Evolutionary conservation across 2,113 vertebrate genomes (phyloP), one percentile per base, ranked within the genome.

Genomic region (Brachypteracias leptosomus): DNA sequence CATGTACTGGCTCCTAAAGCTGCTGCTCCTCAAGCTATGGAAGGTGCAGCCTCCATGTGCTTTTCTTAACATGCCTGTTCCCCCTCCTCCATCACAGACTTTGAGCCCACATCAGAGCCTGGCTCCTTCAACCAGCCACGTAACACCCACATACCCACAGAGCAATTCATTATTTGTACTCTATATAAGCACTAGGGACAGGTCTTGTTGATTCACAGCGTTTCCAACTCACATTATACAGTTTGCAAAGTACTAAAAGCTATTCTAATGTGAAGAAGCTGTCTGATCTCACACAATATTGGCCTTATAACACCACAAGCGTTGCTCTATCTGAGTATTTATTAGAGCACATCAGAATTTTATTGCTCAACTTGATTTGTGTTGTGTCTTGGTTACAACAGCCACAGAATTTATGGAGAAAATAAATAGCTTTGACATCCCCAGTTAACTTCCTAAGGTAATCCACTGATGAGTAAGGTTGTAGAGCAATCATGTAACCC

Each of bases 191-290:
- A 83, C 16, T 66, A 57, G 49, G 55, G 58, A 42, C 46, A 59
- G 86, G 81, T 82, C 73, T 91, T 42, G 29, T 94, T 85, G 94
- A 96, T 97, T 96, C 93, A 96, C 90, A 96, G 95, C 96, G 92
- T 96, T 93, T 95, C 88, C 91, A 97, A 95, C 91, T 94, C 93
- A 95, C 92, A 95, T 95, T 96, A 94, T 66, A 85, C 94, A 94
- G 61, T 78, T 7, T 57, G 81, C 82, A 92, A 93, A 85, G 95
- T 83, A 71, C 91, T 86, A 31, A 57, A 83, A 96, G 92, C 95
- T 96, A 88, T 47, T 80, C 72, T 95, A 88, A 81, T 26, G 29
- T 88, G 82, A 89, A 90, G 89, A 88, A 97, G 95, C 95, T 93
- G 93, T 95, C 94, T 87, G 95, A 86, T 90, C 92, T 93, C 93